Evolutionary conservation across 2,888 invertebrate species (phyloP), one percentile per base, ranked within the genome.

Genomic region (Trachelus iudaicus): DNA sequence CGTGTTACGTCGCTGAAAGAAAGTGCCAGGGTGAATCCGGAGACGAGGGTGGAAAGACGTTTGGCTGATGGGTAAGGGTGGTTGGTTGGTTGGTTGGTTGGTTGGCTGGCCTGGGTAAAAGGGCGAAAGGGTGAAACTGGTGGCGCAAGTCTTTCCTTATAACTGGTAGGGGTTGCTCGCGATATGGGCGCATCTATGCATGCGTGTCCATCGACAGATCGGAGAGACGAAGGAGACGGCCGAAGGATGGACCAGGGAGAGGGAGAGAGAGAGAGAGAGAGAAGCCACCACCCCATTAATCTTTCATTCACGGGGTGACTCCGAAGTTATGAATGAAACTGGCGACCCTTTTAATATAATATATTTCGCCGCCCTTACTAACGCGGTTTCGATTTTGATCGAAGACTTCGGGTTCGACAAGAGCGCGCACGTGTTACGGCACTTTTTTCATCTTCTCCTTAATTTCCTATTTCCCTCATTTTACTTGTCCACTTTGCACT

Each of bases 301-400:
- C 87, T 86, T 88, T 86, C 81, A 84, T 87, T 86, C 87, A 83
- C 83, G 81, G 82, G 83, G 77, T 80, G 83, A 83, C 82, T 85
- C 77, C 81, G 80, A 81, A 83, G 85, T 87, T 86, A 83, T 85
- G 88, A 87, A 87, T 87, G 87, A 84, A 87, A 86, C 80, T 83
- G 79, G 78, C 73, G 78, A 76, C 75, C 40, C 81, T 83, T 84
- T 85, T 84, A 84, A 86, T 87, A 87, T 85, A 81, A 82, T 81
- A 73, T 78, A 71, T 71, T 34, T 71, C 81, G 77, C 79, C 81
- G 77, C 75, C 40, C 75, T 79, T 84, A 81, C 87, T 87, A 88
- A 88, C 84, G 87, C 78, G 83, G 78, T 85, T 87, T 85, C 86
- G 83, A 89, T 88, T 87, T 87, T 88, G 88, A 89, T 88, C 85